Percentiles rank a stretch among this genome's conserved stretches.
Conservation (phyloP, 2,888 invertebrate species). For the Amphipoea oculea region DNA sequence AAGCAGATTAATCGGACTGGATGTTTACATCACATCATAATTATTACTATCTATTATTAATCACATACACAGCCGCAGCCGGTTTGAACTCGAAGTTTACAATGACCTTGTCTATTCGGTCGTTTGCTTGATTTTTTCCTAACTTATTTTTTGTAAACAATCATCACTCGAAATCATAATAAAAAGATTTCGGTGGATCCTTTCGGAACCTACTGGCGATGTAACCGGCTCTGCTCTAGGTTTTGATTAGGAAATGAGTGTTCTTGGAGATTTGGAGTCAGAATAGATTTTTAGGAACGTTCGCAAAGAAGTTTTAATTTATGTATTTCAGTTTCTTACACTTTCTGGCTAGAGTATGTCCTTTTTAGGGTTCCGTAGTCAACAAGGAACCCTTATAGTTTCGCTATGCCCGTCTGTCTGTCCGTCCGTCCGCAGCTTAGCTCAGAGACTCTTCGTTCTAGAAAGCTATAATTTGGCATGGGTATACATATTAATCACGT, state of each 20-base stretch:
- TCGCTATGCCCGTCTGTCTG: no score
- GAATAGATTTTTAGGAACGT: background rate
- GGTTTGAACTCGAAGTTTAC: constrained; percentile 34
- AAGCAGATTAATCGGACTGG: constrained; percentile 12
- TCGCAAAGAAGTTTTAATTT: background rate
- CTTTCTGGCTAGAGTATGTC: no score
- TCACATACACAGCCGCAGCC: constrained; percentile 32
- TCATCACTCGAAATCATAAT: constrained; percentile 45
- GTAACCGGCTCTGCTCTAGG: background rate
- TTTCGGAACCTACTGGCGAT: constrained; percentile 39
- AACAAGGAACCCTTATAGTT: no score
- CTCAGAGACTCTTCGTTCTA: no score
- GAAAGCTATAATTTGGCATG: no score
- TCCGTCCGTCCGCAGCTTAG: no score
- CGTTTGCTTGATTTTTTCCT: constrained; percentile 65
- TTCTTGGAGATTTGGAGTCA: no score
- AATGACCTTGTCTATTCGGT: constrained; percentile 67
- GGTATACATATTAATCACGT: no score
- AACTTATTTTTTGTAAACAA: constrained; percentile 39
- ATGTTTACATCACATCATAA: constrained; percentile 25
- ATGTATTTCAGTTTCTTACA: background rate
- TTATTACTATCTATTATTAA: constrained; percentile 39
- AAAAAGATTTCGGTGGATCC: constrained; percentile 53
- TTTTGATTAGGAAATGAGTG: background rate
- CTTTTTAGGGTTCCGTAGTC: background rate